Conservation (phyloP, 2,888 invertebrate species). For the Ptilodon capucinus region DNA sequence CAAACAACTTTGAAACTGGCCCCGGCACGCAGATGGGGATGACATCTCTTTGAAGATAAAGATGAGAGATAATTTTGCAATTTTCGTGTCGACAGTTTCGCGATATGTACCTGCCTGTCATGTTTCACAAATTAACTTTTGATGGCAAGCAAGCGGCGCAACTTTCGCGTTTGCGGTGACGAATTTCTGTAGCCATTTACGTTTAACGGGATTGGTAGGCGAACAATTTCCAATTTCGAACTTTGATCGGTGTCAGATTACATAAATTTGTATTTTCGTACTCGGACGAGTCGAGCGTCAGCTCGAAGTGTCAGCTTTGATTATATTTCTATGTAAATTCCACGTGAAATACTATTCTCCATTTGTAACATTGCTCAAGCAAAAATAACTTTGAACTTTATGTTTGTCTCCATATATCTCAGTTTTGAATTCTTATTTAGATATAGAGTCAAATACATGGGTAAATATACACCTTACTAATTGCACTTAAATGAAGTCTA, state of each 20-base stretch:
- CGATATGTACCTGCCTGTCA: constrained; percentile 70
- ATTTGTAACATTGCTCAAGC: not conserved
- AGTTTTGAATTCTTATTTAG: no score
- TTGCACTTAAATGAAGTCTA: no score
- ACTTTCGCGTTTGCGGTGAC: constrained; percentile 55
- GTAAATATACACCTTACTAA: no score
- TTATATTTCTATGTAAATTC: constrained; percentile 28
- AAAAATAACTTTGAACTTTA: not conserved
- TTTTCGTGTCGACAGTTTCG: constrained; percentile 70
- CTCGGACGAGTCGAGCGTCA: constrained; percentile 21
- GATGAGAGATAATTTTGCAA: constrained; percentile 79
- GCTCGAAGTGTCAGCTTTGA: no score
- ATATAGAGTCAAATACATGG: no score
- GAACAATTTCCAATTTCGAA: constrained; percentile 53
- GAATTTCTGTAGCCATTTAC: constrained; percentile 43
- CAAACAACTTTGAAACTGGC: constrained; percentile 76
- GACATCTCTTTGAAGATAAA: constrained; percentile 82
- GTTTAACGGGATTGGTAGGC: constrained; percentile 32
- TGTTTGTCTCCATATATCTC: no score
- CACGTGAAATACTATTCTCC: not conserved
- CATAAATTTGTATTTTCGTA: constrained; percentile 39
- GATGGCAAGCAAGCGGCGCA: constrained; percentile 52
- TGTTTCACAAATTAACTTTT: constrained; percentile 73
- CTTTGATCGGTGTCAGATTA: constrained; percentile 49
- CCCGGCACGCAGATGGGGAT: constrained; percentile 69